Evolutionary conservation across 2,113 vertebrate species (phyloP).

Genomic region (Eublepharis macularius): DNA sequence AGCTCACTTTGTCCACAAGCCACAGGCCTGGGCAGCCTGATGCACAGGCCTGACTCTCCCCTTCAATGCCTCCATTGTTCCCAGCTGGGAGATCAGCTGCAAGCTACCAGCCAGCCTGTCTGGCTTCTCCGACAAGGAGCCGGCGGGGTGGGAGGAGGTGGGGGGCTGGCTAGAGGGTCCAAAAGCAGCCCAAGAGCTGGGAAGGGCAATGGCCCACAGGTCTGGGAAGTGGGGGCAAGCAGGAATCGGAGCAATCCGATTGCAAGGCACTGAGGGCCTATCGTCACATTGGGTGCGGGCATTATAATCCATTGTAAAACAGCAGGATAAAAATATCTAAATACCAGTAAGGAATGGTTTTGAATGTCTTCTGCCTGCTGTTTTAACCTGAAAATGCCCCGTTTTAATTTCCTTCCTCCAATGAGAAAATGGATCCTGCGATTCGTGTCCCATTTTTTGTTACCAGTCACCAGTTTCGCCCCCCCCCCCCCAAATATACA

Average conservation of each 20-base stretch:
- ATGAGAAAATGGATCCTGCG: too few species aligned
- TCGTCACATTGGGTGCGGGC: too few species aligned
- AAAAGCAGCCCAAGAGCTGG: background rate
- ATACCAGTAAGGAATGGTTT: too few species aligned
- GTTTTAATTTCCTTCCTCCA: too few species aligned
- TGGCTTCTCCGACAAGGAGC: conserved; percentile 58
- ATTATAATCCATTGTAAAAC: background rate
- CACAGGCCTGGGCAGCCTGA: conserved; percentile 18
- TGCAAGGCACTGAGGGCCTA: background rate
- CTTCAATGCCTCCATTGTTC: conserved; percentile 75
- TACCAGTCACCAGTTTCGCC: too few species aligned
- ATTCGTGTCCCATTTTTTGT: too few species aligned
- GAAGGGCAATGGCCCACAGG: background rate
- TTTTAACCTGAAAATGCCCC: too few species aligned
- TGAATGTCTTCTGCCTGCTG: too few species aligned
- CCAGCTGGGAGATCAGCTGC: conserved; percentile 37
- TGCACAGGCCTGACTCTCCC: conserved; percentile 48
- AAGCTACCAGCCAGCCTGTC: background rate
- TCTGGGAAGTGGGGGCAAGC: background rate
- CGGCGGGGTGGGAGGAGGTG: background rate
- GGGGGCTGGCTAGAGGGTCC: background rate
- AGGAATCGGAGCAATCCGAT: background rate
- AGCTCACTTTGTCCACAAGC: conserved; percentile 54
- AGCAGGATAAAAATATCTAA: background rate
- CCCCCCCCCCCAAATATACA: too few species aligned